These are phyloP conservation scores for Rhinatrema bivittatum DNA, from an alignment of 2,797 vertebrate species.

Conservation along the genomic window DNA sequence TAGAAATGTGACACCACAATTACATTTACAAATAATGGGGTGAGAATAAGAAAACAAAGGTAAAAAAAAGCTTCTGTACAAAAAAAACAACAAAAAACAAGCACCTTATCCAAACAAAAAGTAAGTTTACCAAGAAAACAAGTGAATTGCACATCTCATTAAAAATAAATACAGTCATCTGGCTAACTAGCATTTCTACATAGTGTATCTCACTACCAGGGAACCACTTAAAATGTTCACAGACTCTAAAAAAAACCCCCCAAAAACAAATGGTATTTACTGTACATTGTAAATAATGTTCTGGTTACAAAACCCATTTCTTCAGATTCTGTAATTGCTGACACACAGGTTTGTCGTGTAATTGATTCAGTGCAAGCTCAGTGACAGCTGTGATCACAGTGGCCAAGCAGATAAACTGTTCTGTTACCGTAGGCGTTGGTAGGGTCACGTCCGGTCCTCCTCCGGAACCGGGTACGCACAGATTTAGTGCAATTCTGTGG, in stretches of 20 bases:
- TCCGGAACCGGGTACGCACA: no score
- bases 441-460: no score
- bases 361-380: no score
- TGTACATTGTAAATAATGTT: background rate
- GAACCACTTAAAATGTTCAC: background rate
- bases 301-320: constrained; percentile 16
- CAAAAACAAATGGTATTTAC: background rate
- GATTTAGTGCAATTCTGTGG: no score
- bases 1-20: constrained; percentile 2
- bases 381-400: no score
- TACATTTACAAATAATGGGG: constrained; percentile 17
- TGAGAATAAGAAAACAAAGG: constrained; percentile 1
- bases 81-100: constrained; percentile 27
- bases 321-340: no score
- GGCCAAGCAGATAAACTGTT: no score
- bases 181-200: constrained; percentile 20
- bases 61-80: constrained; percentile 23
- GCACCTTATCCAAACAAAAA: constrained; percentile 12
- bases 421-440: no score
- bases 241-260: background rate
- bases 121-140: constrained; percentile 19
- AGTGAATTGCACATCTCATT: constrained; percentile 25
- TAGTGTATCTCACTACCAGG: no score
- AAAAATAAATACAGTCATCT: constrained; percentile 21
- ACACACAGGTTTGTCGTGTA: no score